Base-by-base conservation (phyloP, 2,888 invertebrate species). In the Scotopteryx bipunctaria region DNA sequence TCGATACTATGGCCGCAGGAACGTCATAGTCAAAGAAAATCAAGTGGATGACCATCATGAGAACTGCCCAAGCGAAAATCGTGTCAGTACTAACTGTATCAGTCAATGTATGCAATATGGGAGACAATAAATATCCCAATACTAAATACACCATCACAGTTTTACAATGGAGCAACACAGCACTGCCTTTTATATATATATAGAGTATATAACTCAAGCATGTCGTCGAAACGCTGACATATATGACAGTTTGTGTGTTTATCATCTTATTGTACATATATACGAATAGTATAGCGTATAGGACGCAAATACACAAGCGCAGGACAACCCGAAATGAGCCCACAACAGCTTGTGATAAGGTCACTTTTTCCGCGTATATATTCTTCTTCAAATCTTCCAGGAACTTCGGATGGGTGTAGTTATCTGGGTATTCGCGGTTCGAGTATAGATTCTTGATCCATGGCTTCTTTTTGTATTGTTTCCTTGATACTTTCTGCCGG, bases 71-170 rank as follows among this genome's bases (percentile, higher is more conserved):
- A 1, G 98, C 97, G 73, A 98, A 98, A 72, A 99, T 98, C 0
- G 99, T 98, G 75, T 99, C 99, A 0, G 99, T 99, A 73, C 98
- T 98, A 1, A 99, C 96, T 0, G 98, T 98, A 76, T 98, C 97
- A 0, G 99, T 99, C 40, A 99, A 90, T 0, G 98, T 99, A 78
- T 98, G 97, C 21, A 98, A 83, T 11, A 99, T 93, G 0, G 99
- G 99, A 0, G 98, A 97, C 52, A 98, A 91, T 44, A 97, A 92
- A 71, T 96, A 97, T 0, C 98, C 97, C 73, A 98, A 95, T 0
- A 95, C 93, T 1, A 97, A 76, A 69, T 98, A 98, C 5, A 97
- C 94, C 23, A 96, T 72, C 0, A 96, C 93, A 0, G 96, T 97
- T 78, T 95, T 94, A 0, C 95, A 78, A 74, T 97, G 95, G 63